Percentiles rank a stretch among this genome's conserved stretches.
Evolutionary conservation across 2,888 invertebrate species (phyloP).

Genomic region (Meiosimyza decipiens): DNA sequence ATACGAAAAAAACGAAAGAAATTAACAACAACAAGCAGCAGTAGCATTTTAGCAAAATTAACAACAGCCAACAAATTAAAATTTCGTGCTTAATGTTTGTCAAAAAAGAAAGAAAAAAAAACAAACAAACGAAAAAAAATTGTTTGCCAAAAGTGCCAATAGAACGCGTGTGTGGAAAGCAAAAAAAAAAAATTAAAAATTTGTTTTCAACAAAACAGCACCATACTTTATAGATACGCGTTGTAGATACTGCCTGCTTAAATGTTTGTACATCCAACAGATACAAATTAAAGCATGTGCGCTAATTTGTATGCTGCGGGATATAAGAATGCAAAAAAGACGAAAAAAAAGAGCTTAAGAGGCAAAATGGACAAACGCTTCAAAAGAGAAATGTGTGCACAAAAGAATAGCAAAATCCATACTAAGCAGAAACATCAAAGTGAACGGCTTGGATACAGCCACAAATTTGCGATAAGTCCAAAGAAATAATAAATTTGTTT

Average conservation of each 20-base stretch:
- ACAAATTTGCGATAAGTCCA: constrained; percentile 13
- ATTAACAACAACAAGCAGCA: constrained; percentile 8
- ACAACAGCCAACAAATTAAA: constrained; percentile 6
- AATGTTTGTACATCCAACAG: no score
- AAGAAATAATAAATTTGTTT: not conserved
- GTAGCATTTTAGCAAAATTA: not conserved
- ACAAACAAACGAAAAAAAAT: not conserved
- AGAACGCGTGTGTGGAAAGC: not conserved
- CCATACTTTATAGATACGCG: no score
- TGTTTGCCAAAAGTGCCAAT: not conserved
- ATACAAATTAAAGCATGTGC: no score
- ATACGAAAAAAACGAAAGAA: constrained; percentile 4
- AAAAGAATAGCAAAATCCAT: not conserved
- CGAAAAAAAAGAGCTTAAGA: no score
- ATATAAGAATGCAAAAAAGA: no score
- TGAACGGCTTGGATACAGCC: constrained; percentile 30
- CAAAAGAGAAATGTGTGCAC: no score
- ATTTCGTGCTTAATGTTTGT: constrained; percentile 17
- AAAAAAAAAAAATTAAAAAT: constrained; percentile 1
- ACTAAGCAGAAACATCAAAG: constrained; percentile 24
- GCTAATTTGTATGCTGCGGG: no score
- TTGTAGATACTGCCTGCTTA: no score
- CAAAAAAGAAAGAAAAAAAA: constrained; percentile 5
- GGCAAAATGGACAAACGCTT: no score
- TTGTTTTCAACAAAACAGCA: not conserved